These are phyloP conservation scores for Scaptomyza reducta DNA, from an alignment of 2,888 invertebrate species.

Conservation along the genomic window DNA sequence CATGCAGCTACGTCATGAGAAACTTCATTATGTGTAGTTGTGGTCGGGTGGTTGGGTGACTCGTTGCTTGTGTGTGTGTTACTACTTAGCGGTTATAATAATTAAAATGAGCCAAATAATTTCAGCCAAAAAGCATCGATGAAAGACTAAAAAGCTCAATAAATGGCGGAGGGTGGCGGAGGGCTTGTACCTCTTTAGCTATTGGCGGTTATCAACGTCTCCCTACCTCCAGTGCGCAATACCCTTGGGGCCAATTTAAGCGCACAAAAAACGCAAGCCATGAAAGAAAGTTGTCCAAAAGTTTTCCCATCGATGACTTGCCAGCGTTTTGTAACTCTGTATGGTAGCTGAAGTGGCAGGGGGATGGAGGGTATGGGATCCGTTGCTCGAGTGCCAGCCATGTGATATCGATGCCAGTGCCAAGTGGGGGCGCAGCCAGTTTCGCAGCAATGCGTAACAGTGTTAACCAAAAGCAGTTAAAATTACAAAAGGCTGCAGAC, in stretches of 20 bases:
- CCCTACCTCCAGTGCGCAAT: conserved; percentile 2
- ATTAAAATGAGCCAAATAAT: conserved; percentile 80
- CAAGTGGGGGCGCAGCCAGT: conserved; percentile 51
- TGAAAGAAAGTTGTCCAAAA: conserved; percentile 68
- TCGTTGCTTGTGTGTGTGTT: conserved; percentile 18
- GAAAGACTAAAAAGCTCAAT: conserved; percentile 78
- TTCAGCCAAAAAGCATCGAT: conserved; percentile 77
- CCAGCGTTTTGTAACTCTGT: conserved; percentile 19
- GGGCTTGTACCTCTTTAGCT: too few species aligned
- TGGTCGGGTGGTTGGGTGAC: conserved; percentile 4
- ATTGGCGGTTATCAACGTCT: conserved; percentile 45
- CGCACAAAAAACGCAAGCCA: conserved; percentile 60
- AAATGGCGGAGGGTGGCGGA: conserved; percentile 53
- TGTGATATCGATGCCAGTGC: conserved; percentile 71
- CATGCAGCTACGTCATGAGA: conserved; percentile 18
- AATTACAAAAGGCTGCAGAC: conserved; percentile 74
- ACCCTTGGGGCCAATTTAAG: conserved; percentile 78
- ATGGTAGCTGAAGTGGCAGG: neutral
- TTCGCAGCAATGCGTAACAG: conserved; percentile 72
- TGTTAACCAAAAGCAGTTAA: conserved; percentile 80
- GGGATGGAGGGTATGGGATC: neutral
- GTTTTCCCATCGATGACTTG: conserved; percentile 77
- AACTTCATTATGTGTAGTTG: conserved; percentile 29
- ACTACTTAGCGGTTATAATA: conserved; percentile 76
- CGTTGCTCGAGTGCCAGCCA: conserved; percentile 44